phyloP scores from a whole-genome alignment of 2,888 invertebrate species.

The Acanthosepion lycidas region DNA sequence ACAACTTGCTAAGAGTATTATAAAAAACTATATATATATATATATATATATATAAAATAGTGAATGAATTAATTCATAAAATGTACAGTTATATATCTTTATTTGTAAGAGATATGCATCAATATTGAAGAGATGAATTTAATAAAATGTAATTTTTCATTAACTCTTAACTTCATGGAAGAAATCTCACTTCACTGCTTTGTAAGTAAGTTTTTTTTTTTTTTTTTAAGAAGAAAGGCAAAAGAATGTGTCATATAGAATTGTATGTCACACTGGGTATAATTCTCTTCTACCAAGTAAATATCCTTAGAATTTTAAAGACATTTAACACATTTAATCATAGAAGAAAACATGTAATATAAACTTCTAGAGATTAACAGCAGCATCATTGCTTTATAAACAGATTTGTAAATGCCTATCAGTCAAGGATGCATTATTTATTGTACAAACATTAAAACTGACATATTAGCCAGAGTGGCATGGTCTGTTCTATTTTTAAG shows the following conservation, averaged over 20 bases:
- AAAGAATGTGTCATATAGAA: not conserved
- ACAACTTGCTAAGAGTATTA: not conserved
- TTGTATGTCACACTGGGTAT: not conserved
- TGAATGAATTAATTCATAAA: not conserved
- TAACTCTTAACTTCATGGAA: not conserved
- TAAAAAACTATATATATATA: not conserved
- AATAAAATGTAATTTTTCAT: not conserved
- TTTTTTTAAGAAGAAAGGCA: not conserved
- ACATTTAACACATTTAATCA: no score
- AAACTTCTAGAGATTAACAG: no score
- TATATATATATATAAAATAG: not conserved
- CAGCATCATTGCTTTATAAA: no score
- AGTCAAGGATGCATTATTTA: no score
- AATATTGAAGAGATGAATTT: not conserved
- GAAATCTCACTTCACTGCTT: not conserved
- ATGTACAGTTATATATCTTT: not conserved
- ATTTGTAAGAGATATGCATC: no score
- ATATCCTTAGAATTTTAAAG: not conserved
- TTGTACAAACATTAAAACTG: no score
- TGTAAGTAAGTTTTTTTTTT: no score
- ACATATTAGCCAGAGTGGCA: no score
- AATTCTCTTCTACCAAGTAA: not conserved
- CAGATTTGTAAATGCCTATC: no score
- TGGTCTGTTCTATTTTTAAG: no score
- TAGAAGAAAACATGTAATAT: no score